These are phyloP conservation scores for Stratiolaelaps scimitus DNA, from an alignment of 1,140 invertebrate genomes.

Conservation along the genomic window DNA sequence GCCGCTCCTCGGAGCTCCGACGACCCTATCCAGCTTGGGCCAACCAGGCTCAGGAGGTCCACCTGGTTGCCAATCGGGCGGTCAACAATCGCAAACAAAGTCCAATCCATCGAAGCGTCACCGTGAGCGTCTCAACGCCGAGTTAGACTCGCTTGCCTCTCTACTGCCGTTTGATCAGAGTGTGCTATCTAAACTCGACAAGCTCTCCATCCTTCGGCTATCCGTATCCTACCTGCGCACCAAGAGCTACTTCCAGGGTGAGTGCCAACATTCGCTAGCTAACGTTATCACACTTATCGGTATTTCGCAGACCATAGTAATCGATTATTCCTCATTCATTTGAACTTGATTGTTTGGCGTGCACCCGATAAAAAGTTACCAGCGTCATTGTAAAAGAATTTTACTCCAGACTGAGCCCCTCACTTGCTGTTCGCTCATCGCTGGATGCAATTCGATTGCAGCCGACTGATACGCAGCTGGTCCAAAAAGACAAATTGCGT, in stretches of 20 bases:
- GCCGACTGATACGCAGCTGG: too few species aligned
- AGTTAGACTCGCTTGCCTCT: conserved; percentile 92
- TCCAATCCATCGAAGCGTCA: conserved; percentile 97
- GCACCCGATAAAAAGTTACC: too few species aligned
- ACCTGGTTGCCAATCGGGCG: too few species aligned
- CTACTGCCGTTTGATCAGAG: conserved; percentile 95
- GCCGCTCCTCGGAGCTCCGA: not conserved
- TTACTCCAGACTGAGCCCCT: too few species aligned
- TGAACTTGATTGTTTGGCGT: too few species aligned
- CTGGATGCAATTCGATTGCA: too few species aligned
- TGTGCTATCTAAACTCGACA: conserved; percentile 92
- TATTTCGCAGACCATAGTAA: too few species aligned
- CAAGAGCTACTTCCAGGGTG: conserved; percentile 99
- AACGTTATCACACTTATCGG: not conserved
- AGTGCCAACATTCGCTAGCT: conserved; percentile 38
- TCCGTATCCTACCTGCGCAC: conserved; percentile 95
- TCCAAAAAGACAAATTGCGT: too few species aligned
- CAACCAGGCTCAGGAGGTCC: not conserved
- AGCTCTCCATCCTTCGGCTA: conserved; percentile 88
- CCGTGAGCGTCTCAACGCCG: conserved; percentile 88
- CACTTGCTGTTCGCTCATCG: too few species aligned
- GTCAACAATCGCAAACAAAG: conserved; percentile 58
- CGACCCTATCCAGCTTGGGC: not conserved
- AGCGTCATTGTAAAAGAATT: too few species aligned
- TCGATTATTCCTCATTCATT: too few species aligned